phyloP scores from a whole-genome alignment of 2,113 vertebrate species.

The Eonycteris spelaea region DNA sequence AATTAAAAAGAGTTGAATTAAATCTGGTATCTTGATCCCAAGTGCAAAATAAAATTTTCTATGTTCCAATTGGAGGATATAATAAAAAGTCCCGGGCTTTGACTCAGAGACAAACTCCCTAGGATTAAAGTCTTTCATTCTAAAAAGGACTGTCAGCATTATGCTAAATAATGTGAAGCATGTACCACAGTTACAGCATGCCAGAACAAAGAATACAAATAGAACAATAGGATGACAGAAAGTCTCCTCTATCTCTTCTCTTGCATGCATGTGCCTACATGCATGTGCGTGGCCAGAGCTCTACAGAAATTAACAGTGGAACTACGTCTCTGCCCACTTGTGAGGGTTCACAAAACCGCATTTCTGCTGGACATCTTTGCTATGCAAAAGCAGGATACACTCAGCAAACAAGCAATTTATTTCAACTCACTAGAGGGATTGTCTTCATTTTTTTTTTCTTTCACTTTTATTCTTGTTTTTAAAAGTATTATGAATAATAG shows the following conservation, averaged over 20 bases:
- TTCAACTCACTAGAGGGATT: not conserved
- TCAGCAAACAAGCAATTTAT: not conserved
- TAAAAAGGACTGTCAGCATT: constrained; percentile 3
- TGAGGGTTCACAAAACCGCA: not conserved
- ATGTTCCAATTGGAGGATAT: not conserved
- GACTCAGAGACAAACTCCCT: not conserved
- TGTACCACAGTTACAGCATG: not conserved
- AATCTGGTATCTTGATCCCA: not conserved
- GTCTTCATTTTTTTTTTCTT: not conserved
- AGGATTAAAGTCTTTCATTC: not conserved
- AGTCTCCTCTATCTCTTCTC: not conserved
- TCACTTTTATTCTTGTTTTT: not conserved
- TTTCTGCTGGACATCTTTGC: not conserved
- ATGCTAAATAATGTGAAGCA: not conserved
- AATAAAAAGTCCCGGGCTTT: not conserved
- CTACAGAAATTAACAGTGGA: too few species aligned
- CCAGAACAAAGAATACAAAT: not conserved
- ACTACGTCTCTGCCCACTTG: not conserved
- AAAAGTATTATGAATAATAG: not conserved
- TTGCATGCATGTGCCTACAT: not conserved
- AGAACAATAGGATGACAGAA: not conserved
- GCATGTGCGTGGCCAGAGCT: not conserved
- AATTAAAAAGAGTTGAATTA: not conserved
- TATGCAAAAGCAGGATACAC: not conserved
- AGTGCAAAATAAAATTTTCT: constrained; percentile 4